These are phyloP conservation scores for Coregonus clupeaformis DNA, from an alignment of 2,113 vertebrate genomes.

Conservation along the genomic window DNA sequence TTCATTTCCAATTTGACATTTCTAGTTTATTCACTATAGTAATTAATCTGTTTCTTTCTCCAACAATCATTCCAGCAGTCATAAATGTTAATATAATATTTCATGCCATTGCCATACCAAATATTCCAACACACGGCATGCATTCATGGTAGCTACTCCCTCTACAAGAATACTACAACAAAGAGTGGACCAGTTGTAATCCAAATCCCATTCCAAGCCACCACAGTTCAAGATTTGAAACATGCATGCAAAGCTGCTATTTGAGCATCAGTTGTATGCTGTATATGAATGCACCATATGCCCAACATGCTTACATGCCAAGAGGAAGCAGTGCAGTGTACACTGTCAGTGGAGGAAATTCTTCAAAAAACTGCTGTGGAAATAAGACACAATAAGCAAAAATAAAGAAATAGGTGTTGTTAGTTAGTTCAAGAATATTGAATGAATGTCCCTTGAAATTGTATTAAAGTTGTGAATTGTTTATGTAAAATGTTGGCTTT, in stretches of 20 bases:
- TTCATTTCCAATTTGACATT: no score
- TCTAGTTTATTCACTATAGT: no score
- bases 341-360: conserved; percentile 40
- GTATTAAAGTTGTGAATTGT: not conserved
- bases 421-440: not conserved
- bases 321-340: conserved; percentile 54
- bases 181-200: not conserved
- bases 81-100: not conserved
- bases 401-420: not conserved
- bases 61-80: no score
- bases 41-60: no score
- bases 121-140: not conserved
- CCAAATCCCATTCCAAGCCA: not conserved
- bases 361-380: conserved; percentile 72
- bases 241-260: not conserved
- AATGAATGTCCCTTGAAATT: not conserved
- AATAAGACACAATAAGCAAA: conserved; percentile 25
- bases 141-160: not conserved
- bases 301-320: conserved; percentile 59
- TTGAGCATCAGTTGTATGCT: not conserved
- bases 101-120: not conserved
- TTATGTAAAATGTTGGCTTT: not conserved
- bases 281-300: not conserved
- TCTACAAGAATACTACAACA: not conserved
- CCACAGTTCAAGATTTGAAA: not conserved